Conservation (phyloP, 2,888 invertebrate species). For the Dryadula phaetusa region DNA sequence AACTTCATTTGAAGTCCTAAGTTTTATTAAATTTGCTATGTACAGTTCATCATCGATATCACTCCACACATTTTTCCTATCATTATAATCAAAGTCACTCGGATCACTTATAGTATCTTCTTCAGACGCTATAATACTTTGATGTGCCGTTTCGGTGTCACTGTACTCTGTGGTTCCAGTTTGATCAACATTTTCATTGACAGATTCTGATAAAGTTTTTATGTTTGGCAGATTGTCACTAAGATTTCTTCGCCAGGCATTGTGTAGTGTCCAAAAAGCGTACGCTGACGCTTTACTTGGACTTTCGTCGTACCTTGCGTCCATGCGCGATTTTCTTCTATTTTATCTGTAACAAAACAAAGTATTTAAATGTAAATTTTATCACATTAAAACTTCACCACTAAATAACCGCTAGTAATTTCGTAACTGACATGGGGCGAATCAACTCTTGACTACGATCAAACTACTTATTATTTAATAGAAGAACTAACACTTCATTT, state of each 20-base stretch:
- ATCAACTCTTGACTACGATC: constrained; percentile 63
- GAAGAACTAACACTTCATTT: constrained; percentile 83
- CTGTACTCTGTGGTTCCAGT: constrained; percentile 50
- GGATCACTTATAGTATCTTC: constrained; percentile 46
- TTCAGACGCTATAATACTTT: constrained; percentile 67
- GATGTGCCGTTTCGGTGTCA: constrained; percentile 42
- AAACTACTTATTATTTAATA: constrained; percentile 81
- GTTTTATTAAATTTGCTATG: constrained; percentile 76
- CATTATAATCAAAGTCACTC: constrained; percentile 59
- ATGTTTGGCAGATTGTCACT: constrained; percentile 38
- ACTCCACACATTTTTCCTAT: constrained; percentile 78
- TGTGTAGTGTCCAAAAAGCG: constrained; percentile 73
- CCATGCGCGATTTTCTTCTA: constrained; percentile 78
- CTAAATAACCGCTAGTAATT: constrained; percentile 54
- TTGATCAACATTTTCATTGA: constrained; percentile 52
- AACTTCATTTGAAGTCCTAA: constrained; percentile 77
- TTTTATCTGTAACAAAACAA: constrained; percentile 75
- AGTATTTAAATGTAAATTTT: constrained; percentile 39
- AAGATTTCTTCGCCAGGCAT: constrained; percentile 58
- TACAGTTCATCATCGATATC: constrained; percentile 80
- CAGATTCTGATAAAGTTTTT: constrained; percentile 20
- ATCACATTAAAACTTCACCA: constrained; percentile 42
- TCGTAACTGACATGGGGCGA: constrained; percentile 58
- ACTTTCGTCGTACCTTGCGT: constrained; percentile 72
- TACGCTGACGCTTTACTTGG: constrained; percentile 76